phyloP scores from a whole-genome alignment of 2,113 vertebrate genomes.

The Microcebus murinus region DNA sequence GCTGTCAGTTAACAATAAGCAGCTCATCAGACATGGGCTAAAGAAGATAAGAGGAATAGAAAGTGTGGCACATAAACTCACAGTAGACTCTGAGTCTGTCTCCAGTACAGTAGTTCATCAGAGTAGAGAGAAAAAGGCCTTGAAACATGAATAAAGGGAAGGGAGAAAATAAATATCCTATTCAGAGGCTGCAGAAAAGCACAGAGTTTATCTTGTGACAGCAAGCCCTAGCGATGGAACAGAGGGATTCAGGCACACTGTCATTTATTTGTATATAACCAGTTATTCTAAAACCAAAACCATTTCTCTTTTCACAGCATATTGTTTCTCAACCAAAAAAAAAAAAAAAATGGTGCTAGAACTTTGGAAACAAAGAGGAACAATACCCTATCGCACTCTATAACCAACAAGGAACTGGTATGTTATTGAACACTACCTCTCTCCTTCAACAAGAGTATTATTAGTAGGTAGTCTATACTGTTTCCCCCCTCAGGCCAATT shows the following conservation, averaged over 20 bases:
- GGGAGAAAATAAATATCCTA: conserved; percentile 51
- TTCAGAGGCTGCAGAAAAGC: conserved; percentile 15
- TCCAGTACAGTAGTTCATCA: conserved; percentile 30
- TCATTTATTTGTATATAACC: background rate
- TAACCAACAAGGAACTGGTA: background rate
- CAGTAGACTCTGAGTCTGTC: background rate
- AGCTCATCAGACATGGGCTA: conserved; percentile 13
- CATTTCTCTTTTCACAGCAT: background rate
- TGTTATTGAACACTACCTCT: background rate
- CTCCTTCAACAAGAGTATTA: background rate
- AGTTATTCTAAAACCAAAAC: conserved; percentile 35
- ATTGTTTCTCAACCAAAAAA: background rate
- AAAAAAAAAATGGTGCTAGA: background rate
- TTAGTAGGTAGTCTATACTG: background rate
- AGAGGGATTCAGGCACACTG: background rate
- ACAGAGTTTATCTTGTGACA: conserved; percentile 35
- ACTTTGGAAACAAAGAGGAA: background rate
- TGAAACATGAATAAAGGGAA: conserved; percentile 14
- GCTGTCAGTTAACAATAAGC: conserved; percentile 56
- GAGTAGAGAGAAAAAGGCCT: background rate
- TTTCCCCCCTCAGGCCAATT: background rate
- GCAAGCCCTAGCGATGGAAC: background rate
- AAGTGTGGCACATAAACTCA: background rate
- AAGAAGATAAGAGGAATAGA: background rate
- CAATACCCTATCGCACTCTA: background rate